These are phyloP conservation scores for Rotaria macrura DNA, from an alignment of 2,888 invertebrate species.

Conservation along the genomic window DNA sequence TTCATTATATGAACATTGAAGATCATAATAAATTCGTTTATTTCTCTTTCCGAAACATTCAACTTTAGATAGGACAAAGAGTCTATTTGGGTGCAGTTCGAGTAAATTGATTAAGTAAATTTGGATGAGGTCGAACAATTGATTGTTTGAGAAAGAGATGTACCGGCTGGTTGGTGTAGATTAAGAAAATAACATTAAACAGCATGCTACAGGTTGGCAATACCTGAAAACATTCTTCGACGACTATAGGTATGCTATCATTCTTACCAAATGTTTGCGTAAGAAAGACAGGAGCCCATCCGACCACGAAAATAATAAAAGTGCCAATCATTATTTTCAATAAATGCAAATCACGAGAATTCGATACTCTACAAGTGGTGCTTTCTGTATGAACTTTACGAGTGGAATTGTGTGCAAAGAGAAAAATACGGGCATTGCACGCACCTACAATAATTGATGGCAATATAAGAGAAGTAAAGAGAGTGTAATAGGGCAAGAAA, in stretches of 20 bases:
- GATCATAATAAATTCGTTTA: too few relatives aligned
- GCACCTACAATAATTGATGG: not conserved
- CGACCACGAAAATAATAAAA: not conserved
- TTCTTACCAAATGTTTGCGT: not conserved
- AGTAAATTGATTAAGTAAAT: not conserved
- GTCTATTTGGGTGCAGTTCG: not conserved
- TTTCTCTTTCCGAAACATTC: too few relatives aligned
- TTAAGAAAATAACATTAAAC: not conserved
- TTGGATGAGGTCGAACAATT: not conserved
- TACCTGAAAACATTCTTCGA: not conserved
- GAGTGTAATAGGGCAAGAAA: not conserved
- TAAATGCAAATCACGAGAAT: not conserved
- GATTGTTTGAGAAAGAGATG: not conserved
- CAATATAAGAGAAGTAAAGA: not conserved
- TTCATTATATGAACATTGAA: too few relatives aligned
- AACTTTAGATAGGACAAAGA: not conserved
- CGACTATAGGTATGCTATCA: fast-evolving
- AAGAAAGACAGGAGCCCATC: not conserved
- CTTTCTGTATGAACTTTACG: not conserved
- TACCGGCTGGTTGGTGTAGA: not conserved
- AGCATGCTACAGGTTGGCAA: not conserved
- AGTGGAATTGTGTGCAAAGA: not conserved
- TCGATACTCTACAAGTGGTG: not conserved
- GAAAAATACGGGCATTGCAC: not conserved
- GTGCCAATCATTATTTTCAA: not conserved